Evolutionary conservation across 2,797 vertebrate species (phyloP).

Genomic region (Aselliscus stoliczkanus): DNA sequence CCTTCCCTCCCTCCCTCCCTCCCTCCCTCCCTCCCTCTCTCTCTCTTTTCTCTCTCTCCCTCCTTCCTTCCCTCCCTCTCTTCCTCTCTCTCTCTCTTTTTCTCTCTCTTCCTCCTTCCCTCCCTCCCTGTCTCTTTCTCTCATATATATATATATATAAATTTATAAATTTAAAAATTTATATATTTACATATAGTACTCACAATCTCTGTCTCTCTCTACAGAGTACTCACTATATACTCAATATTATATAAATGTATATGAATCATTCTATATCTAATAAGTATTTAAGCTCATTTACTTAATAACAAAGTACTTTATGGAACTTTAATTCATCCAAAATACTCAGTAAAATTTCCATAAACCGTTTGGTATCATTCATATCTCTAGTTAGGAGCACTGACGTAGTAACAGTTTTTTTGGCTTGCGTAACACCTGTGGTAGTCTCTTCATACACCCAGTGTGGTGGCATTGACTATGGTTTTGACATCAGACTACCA

Average conservation of each 20-base stretch:
- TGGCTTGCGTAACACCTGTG: not conserved
- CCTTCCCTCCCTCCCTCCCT: not conserved
- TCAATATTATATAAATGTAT: not conserved
- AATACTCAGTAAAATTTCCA: not conserved
- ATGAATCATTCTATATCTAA: not conserved
- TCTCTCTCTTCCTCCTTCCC: too few relatives aligned
- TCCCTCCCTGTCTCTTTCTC: too few relatives aligned
- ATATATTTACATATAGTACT: not conserved
- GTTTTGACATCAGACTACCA: not conserved
- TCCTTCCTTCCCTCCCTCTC: too few relatives aligned
- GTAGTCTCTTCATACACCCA: not conserved
- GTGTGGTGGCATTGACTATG: not conserved
- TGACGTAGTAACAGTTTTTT: not conserved
- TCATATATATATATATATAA: too few relatives aligned
- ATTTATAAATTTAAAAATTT: not conserved
- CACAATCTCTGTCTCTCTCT: not conserved
- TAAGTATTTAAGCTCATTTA: not conserved
- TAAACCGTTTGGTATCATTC: not conserved
- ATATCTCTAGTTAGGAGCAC: not conserved
- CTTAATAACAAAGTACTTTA: not conserved
- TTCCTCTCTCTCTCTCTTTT: too few relatives aligned
- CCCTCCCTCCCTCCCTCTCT: too few relatives aligned
- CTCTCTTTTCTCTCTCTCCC: too few relatives aligned
- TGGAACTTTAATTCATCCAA: not conserved
- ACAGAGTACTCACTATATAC: not conserved